Conservation (phyloP, 2,113 vertebrate genomes). For the Herpetotheres cachinnans region DNA sequence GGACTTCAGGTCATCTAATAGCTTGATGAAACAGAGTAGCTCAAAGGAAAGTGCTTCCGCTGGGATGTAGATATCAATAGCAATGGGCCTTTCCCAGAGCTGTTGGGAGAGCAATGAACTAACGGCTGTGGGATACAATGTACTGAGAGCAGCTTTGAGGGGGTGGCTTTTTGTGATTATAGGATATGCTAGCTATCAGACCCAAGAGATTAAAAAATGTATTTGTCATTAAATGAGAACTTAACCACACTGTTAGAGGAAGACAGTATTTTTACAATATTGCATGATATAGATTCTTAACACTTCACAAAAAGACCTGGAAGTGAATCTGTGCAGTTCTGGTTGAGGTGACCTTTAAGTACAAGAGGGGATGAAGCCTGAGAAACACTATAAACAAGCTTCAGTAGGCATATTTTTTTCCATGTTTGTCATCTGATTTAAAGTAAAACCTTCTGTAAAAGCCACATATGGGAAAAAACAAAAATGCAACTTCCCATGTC, state of each 20-base stretch:
- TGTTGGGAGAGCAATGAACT: neutral
- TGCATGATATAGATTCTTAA: neutral
- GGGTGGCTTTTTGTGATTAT: neutral
- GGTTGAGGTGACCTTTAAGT: neutral
- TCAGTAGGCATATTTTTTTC: neutral
- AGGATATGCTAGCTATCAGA: neutral
- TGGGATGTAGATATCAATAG: neutral
- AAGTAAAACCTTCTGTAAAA: neutral
- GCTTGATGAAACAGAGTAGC: constrained; percentile 17
- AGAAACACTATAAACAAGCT: neutral
- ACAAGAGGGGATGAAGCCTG: neutral
- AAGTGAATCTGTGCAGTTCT: neutral
- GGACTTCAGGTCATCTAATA: constrained; percentile 37
- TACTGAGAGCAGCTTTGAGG: neutral
- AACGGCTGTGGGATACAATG: neutral
- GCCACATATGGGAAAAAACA: neutral
- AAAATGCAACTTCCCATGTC: neutral
- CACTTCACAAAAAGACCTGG: neutral
- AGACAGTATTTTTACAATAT: neutral
- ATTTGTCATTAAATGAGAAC: neutral
- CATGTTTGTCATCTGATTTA: neutral
- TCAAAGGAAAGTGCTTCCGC: neutral
- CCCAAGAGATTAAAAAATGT: neutral
- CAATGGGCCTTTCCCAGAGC: neutral
- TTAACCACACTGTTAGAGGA: neutral